Conservation (phyloP, 2,888 invertebrate species). For the Agrotis clavis region DNA sequence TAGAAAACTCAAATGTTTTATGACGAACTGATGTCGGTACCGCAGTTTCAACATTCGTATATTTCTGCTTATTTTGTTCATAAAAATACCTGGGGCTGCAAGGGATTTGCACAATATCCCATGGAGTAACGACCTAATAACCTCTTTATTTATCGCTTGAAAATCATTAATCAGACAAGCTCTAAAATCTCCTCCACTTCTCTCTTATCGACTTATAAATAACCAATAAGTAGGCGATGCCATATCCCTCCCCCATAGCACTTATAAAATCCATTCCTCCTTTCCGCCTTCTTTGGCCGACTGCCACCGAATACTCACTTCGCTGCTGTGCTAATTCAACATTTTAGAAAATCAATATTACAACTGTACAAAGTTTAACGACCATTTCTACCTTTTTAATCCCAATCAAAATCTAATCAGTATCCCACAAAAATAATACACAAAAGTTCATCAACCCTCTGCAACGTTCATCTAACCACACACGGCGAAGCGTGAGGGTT, state of each 20-base stretch:
- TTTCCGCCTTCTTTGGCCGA: conserved; percentile 6
- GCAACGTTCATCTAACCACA: conserved; percentile 69
- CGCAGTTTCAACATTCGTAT: conserved; percentile 26
- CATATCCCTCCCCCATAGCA: neutral
- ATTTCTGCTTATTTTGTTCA: conserved; percentile 11
- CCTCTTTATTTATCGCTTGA: neutral
- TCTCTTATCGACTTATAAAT: neutral
- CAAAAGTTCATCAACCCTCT: conserved; percentile 67
- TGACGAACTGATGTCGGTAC: conserved; percentile 33
- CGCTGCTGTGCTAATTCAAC: neutral
- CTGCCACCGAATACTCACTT: conserved; percentile 21
- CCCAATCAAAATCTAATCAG: conserved; percentile 36
- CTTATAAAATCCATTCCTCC: neutral
- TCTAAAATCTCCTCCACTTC: too few relatives aligned
- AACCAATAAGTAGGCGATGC: neutral
- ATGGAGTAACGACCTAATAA: conserved; percentile 7
- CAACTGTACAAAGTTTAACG: neutral
- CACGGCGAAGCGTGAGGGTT: conserved; percentile 75
- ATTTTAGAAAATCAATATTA: neutral
- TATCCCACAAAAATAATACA: conserved; percentile 17
- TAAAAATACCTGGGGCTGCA: conserved; percentile 12
- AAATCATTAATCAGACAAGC: too few relatives aligned
- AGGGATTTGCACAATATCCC: conserved; percentile 21
- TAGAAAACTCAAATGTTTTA: conserved; percentile 37
- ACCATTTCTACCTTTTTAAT: neutral